Conservation (phyloP, 2,797 vertebrate species). For the Takifugu rubripes region DNA sequence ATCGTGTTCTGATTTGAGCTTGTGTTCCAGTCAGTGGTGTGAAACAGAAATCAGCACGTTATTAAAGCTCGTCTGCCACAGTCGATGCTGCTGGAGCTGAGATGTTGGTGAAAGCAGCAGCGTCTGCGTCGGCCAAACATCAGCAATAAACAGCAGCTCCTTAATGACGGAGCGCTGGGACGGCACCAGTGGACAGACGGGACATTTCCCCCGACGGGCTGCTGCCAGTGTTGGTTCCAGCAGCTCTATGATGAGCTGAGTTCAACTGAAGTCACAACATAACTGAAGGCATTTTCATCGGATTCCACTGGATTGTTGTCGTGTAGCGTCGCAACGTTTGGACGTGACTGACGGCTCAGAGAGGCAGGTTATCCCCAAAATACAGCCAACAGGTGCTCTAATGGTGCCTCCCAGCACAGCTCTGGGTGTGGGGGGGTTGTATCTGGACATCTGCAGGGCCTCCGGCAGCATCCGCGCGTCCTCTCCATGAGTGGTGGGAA, state of each 20-base stretch:
- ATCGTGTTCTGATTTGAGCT: constrained; percentile 11
- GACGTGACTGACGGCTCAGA: too few relatives aligned
- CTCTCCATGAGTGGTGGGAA: too few relatives aligned
- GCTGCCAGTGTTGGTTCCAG: constrained; percentile 16
- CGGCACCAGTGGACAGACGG: constrained; percentile 27
- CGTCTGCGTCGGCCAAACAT: constrained; percentile 43
- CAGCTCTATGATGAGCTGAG: constrained; percentile 13
- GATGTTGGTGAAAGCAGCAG: constrained; percentile 34
- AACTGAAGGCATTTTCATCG: constrained; percentile 16
- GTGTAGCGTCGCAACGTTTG: too few relatives aligned
- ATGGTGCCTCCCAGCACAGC: too few relatives aligned
- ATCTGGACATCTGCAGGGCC: too few relatives aligned
- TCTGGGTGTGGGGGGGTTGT: too few relatives aligned
- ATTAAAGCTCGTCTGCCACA: constrained; percentile 9
- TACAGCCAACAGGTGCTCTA: too few relatives aligned
- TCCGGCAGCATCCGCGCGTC: too few relatives aligned
- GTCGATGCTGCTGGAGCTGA: constrained; percentile 25
- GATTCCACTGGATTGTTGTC: too few relatives aligned
- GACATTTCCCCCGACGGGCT: constrained; percentile 26
- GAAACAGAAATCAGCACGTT: constrained; percentile 32
- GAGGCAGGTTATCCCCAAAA: too few relatives aligned
- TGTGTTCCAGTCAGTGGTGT: neutral
- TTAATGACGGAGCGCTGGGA: constrained; percentile 33
- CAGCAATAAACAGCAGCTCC: constrained; percentile 32
- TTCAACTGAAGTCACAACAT: constrained; percentile 20